Evolutionary conservation across 2,888 invertebrate species (phyloP).

Genomic region (Tenodera sinensis): DNA sequence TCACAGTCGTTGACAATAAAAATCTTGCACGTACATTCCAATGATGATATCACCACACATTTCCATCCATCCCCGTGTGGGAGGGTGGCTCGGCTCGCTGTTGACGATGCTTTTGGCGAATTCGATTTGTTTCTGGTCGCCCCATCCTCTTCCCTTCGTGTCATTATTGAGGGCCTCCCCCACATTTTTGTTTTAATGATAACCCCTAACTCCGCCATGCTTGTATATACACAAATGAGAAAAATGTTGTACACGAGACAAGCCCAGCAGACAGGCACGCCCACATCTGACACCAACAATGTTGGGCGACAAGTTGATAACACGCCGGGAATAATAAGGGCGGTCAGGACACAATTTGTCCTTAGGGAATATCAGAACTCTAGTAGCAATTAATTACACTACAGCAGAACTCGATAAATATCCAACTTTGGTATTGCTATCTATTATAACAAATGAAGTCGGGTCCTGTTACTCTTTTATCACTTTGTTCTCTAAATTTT

Average conservation of each 20-base stretch:
- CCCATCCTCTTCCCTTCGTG: background rate
- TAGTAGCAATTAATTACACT: no score
- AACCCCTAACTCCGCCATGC: background rate
- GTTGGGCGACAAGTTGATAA: no score
- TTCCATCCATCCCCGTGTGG: background rate
- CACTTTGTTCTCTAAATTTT: no score
- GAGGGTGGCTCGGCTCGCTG: no score
- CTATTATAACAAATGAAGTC: no score
- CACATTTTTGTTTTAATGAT: background rate
- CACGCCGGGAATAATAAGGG: no score
- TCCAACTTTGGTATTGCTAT: no score
- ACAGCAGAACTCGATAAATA: no score
- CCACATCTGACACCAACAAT: background rate
- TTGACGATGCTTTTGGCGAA: background rate
- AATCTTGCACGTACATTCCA: background rate
- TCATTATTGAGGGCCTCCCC: background rate
- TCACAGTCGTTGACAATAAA: background rate
- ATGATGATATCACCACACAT: background rate
- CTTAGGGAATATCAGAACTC: no score
- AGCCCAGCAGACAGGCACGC: background rate
- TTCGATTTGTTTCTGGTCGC: background rate
- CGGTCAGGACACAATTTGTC: no score
- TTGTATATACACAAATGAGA: background rate
- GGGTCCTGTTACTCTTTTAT: no score
- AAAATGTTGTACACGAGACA: background rate